These are phyloP conservation scores for Euwallacea similis DNA, from an alignment of 1,140 invertebrate genomes.

Conservation along the genomic window DNA sequence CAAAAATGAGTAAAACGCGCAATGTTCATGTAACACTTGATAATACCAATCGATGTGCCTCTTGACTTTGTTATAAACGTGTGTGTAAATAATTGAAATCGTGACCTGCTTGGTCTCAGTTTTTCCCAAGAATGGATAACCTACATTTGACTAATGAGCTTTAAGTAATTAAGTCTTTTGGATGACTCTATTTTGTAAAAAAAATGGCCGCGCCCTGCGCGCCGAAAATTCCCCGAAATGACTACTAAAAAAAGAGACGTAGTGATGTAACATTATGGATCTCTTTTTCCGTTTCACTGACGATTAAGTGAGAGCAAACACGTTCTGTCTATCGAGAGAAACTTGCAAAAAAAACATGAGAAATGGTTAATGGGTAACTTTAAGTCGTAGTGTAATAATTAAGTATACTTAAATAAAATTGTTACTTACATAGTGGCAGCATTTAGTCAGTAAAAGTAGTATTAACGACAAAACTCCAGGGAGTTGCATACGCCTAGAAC, in stretches of 20 bases:
- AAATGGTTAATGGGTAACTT: conserved; percentile 48
- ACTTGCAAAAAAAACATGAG: conserved; percentile 37
- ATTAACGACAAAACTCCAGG: conserved; percentile 40
- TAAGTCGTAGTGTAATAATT: conserved; percentile 35
- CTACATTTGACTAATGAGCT: conserved; percentile 44
- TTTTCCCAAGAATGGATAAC: conserved; percentile 39
- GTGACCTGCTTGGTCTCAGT: conserved; percentile 50
- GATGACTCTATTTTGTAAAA: conserved; percentile 17
- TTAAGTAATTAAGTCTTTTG: conserved; percentile 31
- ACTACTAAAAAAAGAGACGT: not conserved
- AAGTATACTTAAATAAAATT: conserved; percentile 41
- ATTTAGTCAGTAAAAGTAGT: conserved; percentile 51
- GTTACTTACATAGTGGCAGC: conserved; percentile 48
- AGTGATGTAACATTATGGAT: no score
- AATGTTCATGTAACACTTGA: conserved; percentile 48
- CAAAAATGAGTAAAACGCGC: conserved; percentile 35
- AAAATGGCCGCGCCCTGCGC: not conserved
- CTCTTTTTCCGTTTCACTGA: no score
- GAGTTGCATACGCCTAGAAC: conserved; percentile 45
- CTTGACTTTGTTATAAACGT: conserved; percentile 43
- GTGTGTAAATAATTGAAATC: conserved; percentile 34
- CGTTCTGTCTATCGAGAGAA: conserved; percentile 32
- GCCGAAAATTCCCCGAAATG: conserved; percentile 2
- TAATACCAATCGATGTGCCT: conserved; percentile 54
- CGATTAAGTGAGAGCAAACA: no score